Evolutionary conservation across 2,113 vertebrate species (phyloP), one percentile per base, ranked within the genome.

Genomic region (Cairina moschata): DNA sequence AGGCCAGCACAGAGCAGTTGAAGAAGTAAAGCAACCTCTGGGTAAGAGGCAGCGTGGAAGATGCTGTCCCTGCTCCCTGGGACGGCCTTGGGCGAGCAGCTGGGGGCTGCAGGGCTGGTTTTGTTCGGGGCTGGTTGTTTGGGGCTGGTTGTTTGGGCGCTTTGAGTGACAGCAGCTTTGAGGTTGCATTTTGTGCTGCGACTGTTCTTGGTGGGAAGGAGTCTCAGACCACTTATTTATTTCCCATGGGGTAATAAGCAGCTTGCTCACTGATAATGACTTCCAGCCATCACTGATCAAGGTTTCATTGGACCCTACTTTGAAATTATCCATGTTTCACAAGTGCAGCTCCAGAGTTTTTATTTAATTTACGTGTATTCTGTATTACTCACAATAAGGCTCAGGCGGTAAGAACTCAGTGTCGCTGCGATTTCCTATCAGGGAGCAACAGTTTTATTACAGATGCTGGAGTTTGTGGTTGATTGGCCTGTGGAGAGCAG

Each of bases 291-390:
- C 68, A 80, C 77, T 96, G 90, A 55, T 86, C n/a, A 26, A 36
- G 36, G 29, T 88, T 92, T 94, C 71, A 9, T 95, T 83, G 86
- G 84, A 88, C 75, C 74, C 62, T 87, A 8, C 71, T 93, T 91
- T 21, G 86, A 87, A 88, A 86, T 92, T 90, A 94, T n/a, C 28
- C 17, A 31, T 18, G 31, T 94, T 96, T 93, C 83, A 85, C 46
- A 52, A 90, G 75, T 83, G 80, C 55, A 31, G 59, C 94, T 69
- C 62, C 85, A 93, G 66, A 66, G 14, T 36, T 95, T 88, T 91
- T 86, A 90, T 93, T 92, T 88, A 67, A 88, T 93, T 87, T 93
- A 62, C 86, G 79, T 96, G 83, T 86, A 58, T 93, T 95, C 79
- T 71, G 0, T 77, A 71, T 93, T 66, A 60, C 94, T 80, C 38